Evolutionary conservation across 2,113 vertebrate species (phyloP).

Genomic region (Epinephelus fuscoguttatus): DNA sequence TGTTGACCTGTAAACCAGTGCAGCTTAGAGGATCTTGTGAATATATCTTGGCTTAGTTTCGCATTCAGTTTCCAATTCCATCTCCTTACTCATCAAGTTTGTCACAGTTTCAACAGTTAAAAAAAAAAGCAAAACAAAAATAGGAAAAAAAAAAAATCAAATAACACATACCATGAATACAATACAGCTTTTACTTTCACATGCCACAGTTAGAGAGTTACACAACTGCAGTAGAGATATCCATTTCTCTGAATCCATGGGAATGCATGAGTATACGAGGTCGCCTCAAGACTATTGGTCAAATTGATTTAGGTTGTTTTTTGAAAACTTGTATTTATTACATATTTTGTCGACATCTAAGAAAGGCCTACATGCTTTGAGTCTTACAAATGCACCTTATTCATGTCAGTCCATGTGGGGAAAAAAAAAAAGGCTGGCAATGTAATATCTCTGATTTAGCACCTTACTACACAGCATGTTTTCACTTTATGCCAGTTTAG

Average conservation of each 20-base stretch:
- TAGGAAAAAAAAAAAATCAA: constrained; percentile 57
- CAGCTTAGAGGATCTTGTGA: constrained; percentile 86
- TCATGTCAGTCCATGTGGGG: constrained; percentile 78
- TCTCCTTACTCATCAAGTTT: constrained; percentile 78
- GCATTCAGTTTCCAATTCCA: constrained; percentile 80
- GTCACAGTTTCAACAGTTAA: constrained; percentile 68
- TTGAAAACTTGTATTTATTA: constrained; percentile 79
- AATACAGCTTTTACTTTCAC: constrained; percentile 82
- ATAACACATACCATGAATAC: constrained; percentile 75
- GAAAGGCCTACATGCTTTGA: constrained; percentile 82
- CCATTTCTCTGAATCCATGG: constrained; percentile 76
- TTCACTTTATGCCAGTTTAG: constrained; percentile 87
- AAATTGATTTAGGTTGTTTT: constrained; percentile 79
- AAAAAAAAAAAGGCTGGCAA: constrained; percentile 78
- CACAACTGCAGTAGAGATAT: constrained; percentile 74
- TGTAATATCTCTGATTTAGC: constrained; percentile 88
- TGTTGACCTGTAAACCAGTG: constrained; percentile 86
- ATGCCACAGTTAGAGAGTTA: constrained; percentile 79
- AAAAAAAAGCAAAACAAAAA: constrained; percentile 35
- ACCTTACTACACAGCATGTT: constrained; percentile 89
- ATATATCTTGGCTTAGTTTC: constrained; percentile 85
- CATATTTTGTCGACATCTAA: constrained; percentile 80
- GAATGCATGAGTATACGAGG: constrained; percentile 84
- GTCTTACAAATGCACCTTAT: constrained; percentile 89
- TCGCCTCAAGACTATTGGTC: constrained; percentile 89